Evolutionary conservation across 2,113 vertebrate genomes (phyloP).

Genomic region (Megaptera novaeangliae): DNA sequence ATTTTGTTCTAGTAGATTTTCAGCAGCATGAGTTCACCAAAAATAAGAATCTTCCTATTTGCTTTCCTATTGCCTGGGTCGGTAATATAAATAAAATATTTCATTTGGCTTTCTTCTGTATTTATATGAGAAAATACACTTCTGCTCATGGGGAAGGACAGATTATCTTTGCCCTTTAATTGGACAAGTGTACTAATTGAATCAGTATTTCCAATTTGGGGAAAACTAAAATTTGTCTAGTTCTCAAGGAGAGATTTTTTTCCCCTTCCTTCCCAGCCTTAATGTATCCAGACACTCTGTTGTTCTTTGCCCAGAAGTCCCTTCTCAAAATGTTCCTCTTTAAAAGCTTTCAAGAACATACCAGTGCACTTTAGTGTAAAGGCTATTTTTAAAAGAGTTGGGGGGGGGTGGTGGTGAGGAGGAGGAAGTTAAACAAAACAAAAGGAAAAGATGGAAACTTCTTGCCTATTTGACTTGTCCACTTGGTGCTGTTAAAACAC

Average conservation of each 20-base stretch:
- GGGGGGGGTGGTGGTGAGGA: background rate
- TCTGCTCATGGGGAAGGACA: background rate
- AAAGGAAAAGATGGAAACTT: conserved; percentile 26
- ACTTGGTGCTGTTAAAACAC: conserved; percentile 17
- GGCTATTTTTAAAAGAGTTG: conserved; percentile 28
- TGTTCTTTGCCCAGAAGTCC: conserved; percentile 21
- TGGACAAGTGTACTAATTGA: background rate
- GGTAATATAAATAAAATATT: conserved; percentile 1
- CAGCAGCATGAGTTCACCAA: background rate
- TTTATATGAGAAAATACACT: background rate
- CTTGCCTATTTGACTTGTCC: conserved; percentile 19
- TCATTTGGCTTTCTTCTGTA: conserved; percentile 15
- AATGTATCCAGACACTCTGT: background rate
- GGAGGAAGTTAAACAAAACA: conserved; percentile 14
- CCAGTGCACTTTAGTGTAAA: conserved; percentile 8
- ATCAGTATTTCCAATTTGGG: background rate
- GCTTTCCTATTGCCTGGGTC: background rate
- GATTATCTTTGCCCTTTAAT: background rate
- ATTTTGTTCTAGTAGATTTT: background rate
- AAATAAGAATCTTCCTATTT: background rate
- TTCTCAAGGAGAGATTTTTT: background rate
- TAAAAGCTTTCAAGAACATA: conserved; percentile 41
- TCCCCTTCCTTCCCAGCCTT: background rate
- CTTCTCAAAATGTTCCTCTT: conserved; percentile 42
- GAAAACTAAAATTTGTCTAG: conserved; percentile 24